phyloP scores from a whole-genome alignment of 2,797 vertebrate genomes.

The Phoebastria nigripes region DNA sequence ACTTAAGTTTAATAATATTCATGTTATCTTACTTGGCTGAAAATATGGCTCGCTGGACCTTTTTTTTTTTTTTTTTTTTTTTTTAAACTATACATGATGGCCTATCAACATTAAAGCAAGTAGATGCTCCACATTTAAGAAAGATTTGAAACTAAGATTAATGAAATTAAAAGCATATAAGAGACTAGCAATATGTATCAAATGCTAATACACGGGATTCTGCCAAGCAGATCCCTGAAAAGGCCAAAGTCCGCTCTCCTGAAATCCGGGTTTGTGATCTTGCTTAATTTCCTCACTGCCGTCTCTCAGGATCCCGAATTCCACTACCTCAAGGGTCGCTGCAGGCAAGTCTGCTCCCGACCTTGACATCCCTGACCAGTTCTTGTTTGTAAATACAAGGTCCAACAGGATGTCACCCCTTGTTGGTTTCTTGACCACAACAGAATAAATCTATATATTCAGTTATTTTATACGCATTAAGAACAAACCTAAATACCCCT shows the following conservation, averaged over 20 bases:
- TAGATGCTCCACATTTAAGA: not conserved
- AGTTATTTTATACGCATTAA: not conserved
- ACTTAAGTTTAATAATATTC: not conserved
- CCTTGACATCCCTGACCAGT: not conserved
- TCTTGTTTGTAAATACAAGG: not conserved
- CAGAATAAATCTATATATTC: not conserved
- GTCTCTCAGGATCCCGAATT: not conserved
- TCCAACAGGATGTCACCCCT: not conserved
- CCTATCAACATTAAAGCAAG: not conserved
- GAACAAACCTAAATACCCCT: not conserved
- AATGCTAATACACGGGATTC: not conserved
- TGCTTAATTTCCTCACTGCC: not conserved
- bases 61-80: not conserved
- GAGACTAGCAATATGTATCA: too few species aligned
- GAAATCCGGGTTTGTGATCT: not conserved
- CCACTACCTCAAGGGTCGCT: not conserved
- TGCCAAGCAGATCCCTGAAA: not conserved
- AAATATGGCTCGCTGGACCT: not conserved
- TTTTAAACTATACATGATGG: not conserved
- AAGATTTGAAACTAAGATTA: not conserved
- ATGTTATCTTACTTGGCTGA: not conserved
- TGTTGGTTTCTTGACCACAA: not conserved
- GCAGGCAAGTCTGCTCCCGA: not conserved
- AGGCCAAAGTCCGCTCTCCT: not conserved
- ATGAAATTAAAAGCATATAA: not conserved